Evolutionary conservation across 2,888 invertebrate genomes (phyloP), one percentile per base, ranked within the genome.

Genomic region (Archips crataeganus): DNA sequence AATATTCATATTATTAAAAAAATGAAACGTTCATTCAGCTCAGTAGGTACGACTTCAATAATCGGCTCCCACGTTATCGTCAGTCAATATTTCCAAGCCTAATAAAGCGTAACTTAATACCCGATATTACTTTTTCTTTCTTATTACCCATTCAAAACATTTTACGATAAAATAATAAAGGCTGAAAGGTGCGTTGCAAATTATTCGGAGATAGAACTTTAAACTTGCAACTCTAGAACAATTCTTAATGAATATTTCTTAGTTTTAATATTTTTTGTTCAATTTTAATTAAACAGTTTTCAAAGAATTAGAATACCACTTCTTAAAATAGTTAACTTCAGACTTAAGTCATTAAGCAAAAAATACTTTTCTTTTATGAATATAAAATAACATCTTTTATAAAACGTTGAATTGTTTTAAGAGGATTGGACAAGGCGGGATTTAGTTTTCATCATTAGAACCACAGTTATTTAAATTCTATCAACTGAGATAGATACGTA

Each of bases 251-350:
- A 32, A 11, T 32, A 11, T 11, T 32, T 57, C 57, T 11, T 3
- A 57, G 32, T 57, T 57, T 32, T 3, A 32, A 57, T 32, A 32
- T 57, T 32, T 57, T 57, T 32, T 57, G 11, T 45, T 45, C 11
- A 11, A 10, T 57, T 32, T 32, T 57, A 57, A 57, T 57, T 57
- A 57, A 57, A 57, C 32, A 57, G 57, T 57, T 57, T 57, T 3
- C 10, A 57, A 57, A 57, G 57, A 23, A 10, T 32, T 57, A 3
- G 3, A 6, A 6, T 15, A 57, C 3, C 10, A 57, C 32, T 32
- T 32, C 57, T 2, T 57, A 2, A 57, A 32, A 57, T 9, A 23
- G 15, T 32, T 2, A 57, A 57, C 3, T 32, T 3, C 5, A 10
- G 15, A 10, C 5, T 32, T 3, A 32, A 57, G 11, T 57, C 57